These are phyloP conservation scores for Drosophila ercepeae DNA, from an alignment of 1,140 invertebrate species.

Conservation along the genomic window DNA sequence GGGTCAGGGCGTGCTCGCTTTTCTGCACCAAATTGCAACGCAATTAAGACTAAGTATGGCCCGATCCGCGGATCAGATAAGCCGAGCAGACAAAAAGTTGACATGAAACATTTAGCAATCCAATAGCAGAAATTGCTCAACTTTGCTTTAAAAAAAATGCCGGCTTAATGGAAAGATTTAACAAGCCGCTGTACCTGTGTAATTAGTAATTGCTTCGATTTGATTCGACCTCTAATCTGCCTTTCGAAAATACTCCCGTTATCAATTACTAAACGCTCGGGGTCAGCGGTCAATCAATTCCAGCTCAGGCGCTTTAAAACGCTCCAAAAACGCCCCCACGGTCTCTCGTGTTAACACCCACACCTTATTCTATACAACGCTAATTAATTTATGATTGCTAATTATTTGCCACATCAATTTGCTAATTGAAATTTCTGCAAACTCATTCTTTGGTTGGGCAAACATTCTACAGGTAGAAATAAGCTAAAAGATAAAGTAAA, in stretches of 20 bases:
- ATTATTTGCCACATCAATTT: conserved; percentile 30
- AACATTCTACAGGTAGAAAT: neutral
- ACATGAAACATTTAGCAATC: conserved; percentile 43
- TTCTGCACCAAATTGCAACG: conserved; percentile 57
- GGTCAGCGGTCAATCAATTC: conserved; percentile 31
- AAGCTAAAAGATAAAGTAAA: conserved; percentile 12
- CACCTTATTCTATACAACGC: conserved; percentile 19
- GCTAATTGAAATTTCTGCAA: conserved; percentile 55
- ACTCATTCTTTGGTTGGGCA: conserved; percentile 11
- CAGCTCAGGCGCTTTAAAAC: neutral
- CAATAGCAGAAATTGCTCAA: conserved; percentile 34
- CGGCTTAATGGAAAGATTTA: conserved; percentile 16
- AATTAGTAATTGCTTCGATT: conserved; percentile 50
- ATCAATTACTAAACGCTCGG: conserved; percentile 50
- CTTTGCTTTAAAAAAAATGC: conserved; percentile 1
- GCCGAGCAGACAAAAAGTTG: conserved; percentile 15
- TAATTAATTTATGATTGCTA: conserved; percentile 42
- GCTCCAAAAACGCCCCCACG: conserved; percentile 17
- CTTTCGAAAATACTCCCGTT: conserved; percentile 66
- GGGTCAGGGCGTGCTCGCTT: conserved; percentile 29
- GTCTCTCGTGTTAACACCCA: conserved; percentile 34
- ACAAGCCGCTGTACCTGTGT: conserved; percentile 19
- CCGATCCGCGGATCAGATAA: conserved; percentile 39
- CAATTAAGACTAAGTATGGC: conserved; percentile 48
- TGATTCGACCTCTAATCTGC: conserved; percentile 29